These are phyloP conservation scores for Acrobasis suavella DNA, from an alignment of 2,888 invertebrate species.

Conservation along the genomic window DNA sequence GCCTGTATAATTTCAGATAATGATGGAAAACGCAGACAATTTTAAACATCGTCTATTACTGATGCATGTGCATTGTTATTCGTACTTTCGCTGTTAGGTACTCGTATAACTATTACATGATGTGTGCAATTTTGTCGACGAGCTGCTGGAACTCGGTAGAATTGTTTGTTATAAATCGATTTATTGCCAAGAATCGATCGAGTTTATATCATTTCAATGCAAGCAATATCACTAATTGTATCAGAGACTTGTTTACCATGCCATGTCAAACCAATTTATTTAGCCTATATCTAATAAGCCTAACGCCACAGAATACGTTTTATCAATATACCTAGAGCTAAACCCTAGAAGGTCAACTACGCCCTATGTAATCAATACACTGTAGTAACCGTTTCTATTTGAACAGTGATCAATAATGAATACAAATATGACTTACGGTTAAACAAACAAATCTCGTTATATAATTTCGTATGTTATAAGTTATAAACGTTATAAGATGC, in stretches of 20 bases:
- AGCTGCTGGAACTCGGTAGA: neutral
- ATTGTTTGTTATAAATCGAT: neutral
- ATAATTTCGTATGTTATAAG: neutral
- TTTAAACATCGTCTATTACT: constrained; percentile 4
- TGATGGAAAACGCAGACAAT: constrained; percentile 12
- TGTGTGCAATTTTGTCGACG: constrained; percentile 11
- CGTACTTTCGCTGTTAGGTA: constrained; percentile 19
- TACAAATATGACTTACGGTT: neutral
- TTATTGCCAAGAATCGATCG: too few species aligned
- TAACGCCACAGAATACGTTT: neutral
- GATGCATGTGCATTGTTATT: constrained; percentile 15
- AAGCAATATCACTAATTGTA: too few species aligned
- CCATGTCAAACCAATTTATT: too few species aligned
- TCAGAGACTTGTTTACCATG: too few species aligned
- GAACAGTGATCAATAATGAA: neutral
- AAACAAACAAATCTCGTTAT: neutral
- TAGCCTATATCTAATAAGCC: too few species aligned
- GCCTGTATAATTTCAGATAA: constrained; percentile 15
- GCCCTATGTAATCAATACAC: neutral
- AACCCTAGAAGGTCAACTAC: neutral
- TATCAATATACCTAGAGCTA: neutral
- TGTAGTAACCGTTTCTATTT: neutral
- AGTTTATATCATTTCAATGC: too few species aligned
- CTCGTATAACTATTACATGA: constrained; percentile 6
- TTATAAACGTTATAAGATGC: too few species aligned